phyloP scores from a whole-genome alignment of 2,113 vertebrate genomes.

The Sitta europaea region DNA sequence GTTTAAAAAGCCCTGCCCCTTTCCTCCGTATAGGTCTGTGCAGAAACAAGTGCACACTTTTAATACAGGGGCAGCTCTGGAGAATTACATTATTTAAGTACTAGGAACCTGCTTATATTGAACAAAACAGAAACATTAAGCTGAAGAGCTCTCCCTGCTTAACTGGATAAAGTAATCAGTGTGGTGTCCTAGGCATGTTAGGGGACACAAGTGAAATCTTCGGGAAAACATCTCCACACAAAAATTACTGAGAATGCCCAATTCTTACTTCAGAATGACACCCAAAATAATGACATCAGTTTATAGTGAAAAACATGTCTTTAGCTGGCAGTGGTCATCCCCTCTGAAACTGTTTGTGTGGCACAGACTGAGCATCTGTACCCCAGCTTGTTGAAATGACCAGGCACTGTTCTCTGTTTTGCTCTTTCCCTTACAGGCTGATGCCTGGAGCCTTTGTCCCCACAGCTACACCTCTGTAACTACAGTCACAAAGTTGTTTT shows the following conservation, averaged over 20 bases:
- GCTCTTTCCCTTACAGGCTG: background rate
- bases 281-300: background rate
- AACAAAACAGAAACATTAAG: background rate
- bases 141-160: background rate
- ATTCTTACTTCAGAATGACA: background rate
- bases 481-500: background rate
- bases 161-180: background rate
- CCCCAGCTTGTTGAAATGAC: background rate
- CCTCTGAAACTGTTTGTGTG: background rate
- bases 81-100: background rate
- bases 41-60: background rate
- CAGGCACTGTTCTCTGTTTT: background rate
- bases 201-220: background rate
- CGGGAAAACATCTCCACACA: background rate
- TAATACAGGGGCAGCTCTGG: background rate
- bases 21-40: background rate
- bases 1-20: background rate
- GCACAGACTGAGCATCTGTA: background rate
- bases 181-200: background rate
- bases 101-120: background rate
- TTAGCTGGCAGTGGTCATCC: background rate
- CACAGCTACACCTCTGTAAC: background rate
- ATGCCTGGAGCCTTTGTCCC: background rate
- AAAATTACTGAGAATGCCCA: background rate
- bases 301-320: background rate